These are phyloP conservation scores for Dynastes tityus DNA, from an alignment of 2,888 invertebrate species.

Conservation along the genomic window DNA sequence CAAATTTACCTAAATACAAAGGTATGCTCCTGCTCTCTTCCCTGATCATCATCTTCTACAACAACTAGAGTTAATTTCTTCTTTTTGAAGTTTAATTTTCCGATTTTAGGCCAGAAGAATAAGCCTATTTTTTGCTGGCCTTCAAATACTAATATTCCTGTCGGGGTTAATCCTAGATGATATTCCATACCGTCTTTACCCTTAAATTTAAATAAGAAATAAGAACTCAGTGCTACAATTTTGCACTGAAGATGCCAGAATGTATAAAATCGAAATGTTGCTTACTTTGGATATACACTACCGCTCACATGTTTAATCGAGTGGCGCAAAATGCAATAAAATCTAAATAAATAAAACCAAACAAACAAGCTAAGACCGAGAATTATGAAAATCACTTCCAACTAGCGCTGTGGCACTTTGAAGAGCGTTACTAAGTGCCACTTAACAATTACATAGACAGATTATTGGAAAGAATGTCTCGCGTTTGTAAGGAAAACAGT, in stretches of 20 bases:
- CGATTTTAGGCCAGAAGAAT: constrained; percentile 99
- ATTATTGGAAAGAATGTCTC: too few relatives aligned
- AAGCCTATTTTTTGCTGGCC: constrained; percentile 96
- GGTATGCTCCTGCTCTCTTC: constrained; percentile 97
- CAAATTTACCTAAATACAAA: constrained; percentile 88
- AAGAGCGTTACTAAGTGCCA: too few relatives aligned
- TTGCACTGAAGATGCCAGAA: not conserved
- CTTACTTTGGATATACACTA: not conserved
- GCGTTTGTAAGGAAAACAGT: too few relatives aligned
- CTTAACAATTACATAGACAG: too few relatives aligned
- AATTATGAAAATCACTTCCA: too few relatives aligned
- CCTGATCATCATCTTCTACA: constrained; percentile 98
- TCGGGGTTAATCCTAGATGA: constrained; percentile 96
- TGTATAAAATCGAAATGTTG: constrained; percentile 11
- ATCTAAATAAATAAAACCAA: too few relatives aligned
- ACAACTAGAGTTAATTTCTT: constrained; percentile 97
- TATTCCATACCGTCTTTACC: constrained; percentile 98
- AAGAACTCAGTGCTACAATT: constrained; percentile 22
- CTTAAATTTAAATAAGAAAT: constrained; percentile 66
- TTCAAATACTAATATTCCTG: constrained; percentile 98
- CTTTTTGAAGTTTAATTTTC: constrained; percentile 97
- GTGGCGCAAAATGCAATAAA: too few relatives aligned
- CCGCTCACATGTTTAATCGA: too few relatives aligned
- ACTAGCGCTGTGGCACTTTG: too few relatives aligned
- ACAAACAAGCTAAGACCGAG: too few relatives aligned